Evolutionary conservation across 2,797 vertebrate species (phyloP).

Genomic region (Propithecus perrieri): DNA sequence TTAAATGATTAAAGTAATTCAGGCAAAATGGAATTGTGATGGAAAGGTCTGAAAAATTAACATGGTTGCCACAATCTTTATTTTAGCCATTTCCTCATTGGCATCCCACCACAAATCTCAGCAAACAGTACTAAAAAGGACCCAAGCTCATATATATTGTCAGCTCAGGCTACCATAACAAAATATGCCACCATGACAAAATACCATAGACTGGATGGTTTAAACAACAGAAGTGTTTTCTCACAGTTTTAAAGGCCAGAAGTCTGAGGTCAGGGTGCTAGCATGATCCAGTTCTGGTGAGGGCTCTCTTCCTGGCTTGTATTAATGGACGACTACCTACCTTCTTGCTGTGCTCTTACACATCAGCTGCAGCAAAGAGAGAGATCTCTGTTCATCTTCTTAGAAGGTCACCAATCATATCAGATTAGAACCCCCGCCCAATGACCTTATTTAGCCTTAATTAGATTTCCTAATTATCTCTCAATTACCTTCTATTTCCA

Average conservation of each 20-base stretch:
- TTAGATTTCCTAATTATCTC: not conserved
- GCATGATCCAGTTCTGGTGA: not conserved
- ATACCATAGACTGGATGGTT: not conserved
- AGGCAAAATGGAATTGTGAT: not conserved
- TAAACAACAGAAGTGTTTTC: not conserved
- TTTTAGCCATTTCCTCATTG: not conserved
- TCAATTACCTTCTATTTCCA: not conserved
- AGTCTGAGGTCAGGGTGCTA: not conserved
- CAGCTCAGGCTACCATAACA: not conserved
- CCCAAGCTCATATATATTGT: not conserved
- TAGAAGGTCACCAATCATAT: not conserved
- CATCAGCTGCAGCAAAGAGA: not conserved
- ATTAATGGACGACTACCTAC: not conserved
- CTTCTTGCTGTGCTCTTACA: not conserved
- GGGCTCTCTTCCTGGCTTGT: not conserved
- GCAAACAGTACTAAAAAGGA: not conserved
- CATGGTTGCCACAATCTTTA: not conserved
- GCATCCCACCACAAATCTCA: not conserved
- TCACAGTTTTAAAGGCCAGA: not conserved
- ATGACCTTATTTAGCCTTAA: not conserved
- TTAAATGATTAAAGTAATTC: conserved; percentile 31
- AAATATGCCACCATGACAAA: not conserved
- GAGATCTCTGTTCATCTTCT: not conserved
- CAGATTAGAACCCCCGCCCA: not conserved
- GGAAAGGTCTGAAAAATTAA: not conserved